Percentiles rank a stretch among this genome's conserved stretches.
phyloP scores from a whole-genome alignment of 2,797 vertebrate species.

The Falco naumanni region DNA sequence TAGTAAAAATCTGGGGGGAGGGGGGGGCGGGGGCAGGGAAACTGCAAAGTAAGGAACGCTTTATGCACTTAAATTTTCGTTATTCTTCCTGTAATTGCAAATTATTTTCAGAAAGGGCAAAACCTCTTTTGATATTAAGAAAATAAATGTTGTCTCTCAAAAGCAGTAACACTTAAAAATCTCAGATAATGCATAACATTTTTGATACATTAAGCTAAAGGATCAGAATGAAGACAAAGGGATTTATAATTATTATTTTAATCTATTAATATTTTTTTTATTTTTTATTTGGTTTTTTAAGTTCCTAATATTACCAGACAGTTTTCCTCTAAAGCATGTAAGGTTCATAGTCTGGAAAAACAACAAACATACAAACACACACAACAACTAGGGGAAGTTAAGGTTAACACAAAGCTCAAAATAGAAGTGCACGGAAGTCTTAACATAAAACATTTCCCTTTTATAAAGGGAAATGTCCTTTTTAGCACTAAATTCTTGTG shows the following conservation, averaged over 20 bases:
- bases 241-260: background rate
- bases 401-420: background rate
- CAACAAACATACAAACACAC: background rate
- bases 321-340: background rate
- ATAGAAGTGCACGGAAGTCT: background rate
- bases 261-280: background rate
- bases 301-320: background rate
- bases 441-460: background rate
- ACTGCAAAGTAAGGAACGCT: accelerated
- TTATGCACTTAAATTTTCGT: background rate
- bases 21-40: background rate
- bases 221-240: background rate
- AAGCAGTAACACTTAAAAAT: background rate
- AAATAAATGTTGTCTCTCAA: background rate
- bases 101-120: background rate
- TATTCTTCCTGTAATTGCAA: background rate
- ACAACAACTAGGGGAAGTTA: background rate
- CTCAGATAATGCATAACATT: background rate
- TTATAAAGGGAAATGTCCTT: background rate
- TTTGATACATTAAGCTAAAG: background rate
- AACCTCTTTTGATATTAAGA: background rate
- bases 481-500: background rate
- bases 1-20: background rate
- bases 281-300: background rate
- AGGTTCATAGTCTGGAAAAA: background rate